Evolutionary conservation across 2,888 invertebrate genomes (phyloP).

Genomic region (Lobophora halterata): DNA sequence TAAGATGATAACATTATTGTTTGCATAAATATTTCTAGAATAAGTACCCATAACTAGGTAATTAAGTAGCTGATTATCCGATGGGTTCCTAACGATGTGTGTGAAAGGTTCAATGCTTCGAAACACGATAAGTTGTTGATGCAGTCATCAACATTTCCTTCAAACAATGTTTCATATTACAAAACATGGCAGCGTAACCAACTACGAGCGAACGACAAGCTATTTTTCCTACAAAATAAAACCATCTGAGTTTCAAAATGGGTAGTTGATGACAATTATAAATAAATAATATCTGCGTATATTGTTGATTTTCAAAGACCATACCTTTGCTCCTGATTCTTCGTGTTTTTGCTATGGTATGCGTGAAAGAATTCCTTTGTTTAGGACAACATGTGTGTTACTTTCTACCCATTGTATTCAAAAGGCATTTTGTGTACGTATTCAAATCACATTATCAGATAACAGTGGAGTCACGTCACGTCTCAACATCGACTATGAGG

Average conservation of each 20-base stretch:
- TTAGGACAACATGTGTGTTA: conserved; percentile 43
- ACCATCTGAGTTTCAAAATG: too few relatives aligned
- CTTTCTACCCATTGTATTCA: conserved; percentile 65
- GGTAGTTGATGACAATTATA: too few relatives aligned
- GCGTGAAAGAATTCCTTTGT: conserved; percentile 60
- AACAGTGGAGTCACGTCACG: conserved; percentile 43
- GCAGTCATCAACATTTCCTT: conserved; percentile 51
- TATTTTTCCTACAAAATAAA: too few relatives aligned
- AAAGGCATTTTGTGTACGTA: conserved; percentile 48
- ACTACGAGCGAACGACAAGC: conserved; percentile 11
- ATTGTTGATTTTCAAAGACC: too few relatives aligned
- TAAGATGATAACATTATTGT: too few relatives aligned
- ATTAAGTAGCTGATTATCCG: neutral
- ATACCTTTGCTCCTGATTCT: conserved; percentile 7
- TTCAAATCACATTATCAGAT: conserved; percentile 43
- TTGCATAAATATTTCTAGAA: too few relatives aligned
- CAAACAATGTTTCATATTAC: conserved; percentile 60
- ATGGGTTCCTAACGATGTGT: conserved; percentile 3
- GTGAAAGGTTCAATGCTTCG: conserved; percentile 38
- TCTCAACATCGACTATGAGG: conserved; percentile 41
- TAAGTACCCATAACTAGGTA: too few relatives aligned
- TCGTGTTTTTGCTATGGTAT: conserved; percentile 6
- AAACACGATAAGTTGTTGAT: conserved; percentile 43
- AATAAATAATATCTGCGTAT: too few relatives aligned
- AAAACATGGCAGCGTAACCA: conserved; percentile 45